phyloP scores from a whole-genome alignment of 2,888 invertebrate species.

The Cosmopolites sordidus region DNA sequence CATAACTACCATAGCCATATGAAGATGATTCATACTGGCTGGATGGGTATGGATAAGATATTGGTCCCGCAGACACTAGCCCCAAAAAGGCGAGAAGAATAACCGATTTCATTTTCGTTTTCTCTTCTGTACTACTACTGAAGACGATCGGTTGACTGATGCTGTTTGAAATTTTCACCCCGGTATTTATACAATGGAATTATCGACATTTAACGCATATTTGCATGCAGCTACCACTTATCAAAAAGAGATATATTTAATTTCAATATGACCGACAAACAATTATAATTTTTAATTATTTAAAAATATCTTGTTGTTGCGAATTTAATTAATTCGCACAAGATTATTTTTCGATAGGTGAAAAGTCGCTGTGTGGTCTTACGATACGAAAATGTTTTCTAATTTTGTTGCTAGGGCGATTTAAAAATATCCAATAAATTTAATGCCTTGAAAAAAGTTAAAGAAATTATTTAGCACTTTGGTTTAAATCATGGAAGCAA shows the following conservation, averaged over 20 bases:
- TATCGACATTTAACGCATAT: conserved; percentile 6
- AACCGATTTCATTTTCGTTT: conserved; percentile 16
- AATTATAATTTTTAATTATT: not conserved
- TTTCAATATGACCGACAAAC: conserved; percentile 7
- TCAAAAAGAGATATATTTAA: conserved; percentile 6
- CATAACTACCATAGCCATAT: not conserved
- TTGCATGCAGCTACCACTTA: conserved; percentile 13
- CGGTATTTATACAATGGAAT: conserved; percentile 11
- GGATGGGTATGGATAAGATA: not conserved
- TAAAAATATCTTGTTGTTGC: conserved; percentile 16
- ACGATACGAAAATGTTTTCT: not conserved
- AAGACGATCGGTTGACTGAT: conserved; percentile 6
- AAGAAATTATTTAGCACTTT: too few species aligned
- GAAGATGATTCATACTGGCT: not conserved
- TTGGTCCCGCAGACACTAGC: conserved; percentile 13
- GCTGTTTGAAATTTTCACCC: not conserved
- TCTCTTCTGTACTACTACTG: conserved; percentile 4
- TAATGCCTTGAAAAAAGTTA: too few species aligned
- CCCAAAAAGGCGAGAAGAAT: conserved; percentile 17
- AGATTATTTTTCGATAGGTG: conserved; percentile 11
- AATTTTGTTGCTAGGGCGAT: too few species aligned
- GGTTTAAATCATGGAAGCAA: too few species aligned
- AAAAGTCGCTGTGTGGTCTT: conserved; percentile 7
- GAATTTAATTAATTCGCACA: conserved; percentile 4
- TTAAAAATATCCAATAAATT: too few species aligned